A percentile compares a stretch with the other conserved stretches of the same genome.
Evolutionary conservation across 2,888 invertebrate species (phyloP).

Genomic region (Sicus ferrugineus): DNA sequence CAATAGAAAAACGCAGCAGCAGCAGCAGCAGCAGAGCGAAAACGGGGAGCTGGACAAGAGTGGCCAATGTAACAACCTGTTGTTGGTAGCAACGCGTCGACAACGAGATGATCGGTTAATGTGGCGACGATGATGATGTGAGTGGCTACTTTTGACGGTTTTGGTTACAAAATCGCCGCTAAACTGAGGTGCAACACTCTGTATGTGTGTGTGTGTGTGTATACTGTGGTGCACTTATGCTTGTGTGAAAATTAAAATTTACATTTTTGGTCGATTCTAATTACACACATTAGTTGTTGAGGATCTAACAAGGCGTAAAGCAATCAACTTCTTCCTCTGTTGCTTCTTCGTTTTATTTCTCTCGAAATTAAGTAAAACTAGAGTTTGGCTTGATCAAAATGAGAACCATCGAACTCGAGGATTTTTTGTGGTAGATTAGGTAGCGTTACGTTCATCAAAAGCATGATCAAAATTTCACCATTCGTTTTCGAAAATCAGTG

Average conservation of each 20-base stretch:
- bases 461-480: no score
- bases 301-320: constrained; percentile 32
- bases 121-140: not conserved
- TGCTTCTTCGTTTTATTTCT: not conserved
- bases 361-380: no score
- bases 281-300: constrained; percentile 40
- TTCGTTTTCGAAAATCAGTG: no score
- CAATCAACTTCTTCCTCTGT: constrained; percentile 31
- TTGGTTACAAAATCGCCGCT: no score
- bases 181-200: no score
- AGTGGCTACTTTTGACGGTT: not conserved
- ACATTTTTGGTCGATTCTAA: constrained; percentile 40
- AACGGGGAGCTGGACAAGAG: constrained; percentile 1
- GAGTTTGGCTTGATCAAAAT: no score
- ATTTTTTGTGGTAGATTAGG: no score
- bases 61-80: constrained; percentile 14
- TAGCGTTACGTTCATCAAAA: no score
- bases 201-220: constrained; percentile 8
- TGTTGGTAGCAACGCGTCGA: constrained; percentile 1
- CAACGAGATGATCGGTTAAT: not conserved
- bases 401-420: no score
- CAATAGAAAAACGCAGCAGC: constrained; percentile 3
- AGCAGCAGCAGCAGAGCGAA: not conserved
- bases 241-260: constrained; percentile 29
- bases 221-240: not conserved